phyloP scores from a whole-genome alignment of 2,113 vertebrate species.

The Trogon melanurus region DNA sequence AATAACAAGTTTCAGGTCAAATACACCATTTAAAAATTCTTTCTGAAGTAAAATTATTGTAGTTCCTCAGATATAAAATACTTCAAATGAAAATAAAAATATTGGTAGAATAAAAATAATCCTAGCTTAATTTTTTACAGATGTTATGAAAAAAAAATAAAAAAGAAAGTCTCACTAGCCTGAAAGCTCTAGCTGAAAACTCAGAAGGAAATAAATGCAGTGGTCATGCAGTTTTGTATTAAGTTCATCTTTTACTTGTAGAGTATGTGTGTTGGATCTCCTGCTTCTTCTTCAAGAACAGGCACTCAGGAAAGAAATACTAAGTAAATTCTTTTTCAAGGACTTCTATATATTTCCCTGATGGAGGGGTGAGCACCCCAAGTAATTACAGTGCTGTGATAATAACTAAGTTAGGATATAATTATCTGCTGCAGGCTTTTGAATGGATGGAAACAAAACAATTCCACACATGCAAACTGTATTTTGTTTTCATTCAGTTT shows the following conservation, averaged over 20 bases:
- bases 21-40: background rate
- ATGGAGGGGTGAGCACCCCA: background rate
- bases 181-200: background rate
- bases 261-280: background rate
- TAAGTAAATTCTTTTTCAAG: background rate
- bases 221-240: background rate
- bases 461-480: background rate
- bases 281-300: background rate
- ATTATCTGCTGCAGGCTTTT: background rate
- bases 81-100: background rate
- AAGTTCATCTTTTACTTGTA: background rate
- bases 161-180: background rate
- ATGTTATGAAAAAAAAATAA: background rate
- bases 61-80: background rate
- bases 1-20: background rate
- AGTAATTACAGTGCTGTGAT: background rate
- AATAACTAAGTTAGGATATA: constrained; percentile 1
- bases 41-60: background rate
- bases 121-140: background rate
- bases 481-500: constrained; percentile 32
- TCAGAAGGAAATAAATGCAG: background rate
- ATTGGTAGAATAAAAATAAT: background rate
- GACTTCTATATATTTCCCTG: background rate
- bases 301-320: background rate
- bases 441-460: background rate